A percentile compares a stretch with the other conserved stretches of the same genome.
Evolutionary conservation across 1,140 invertebrate species (phyloP).

Genomic region (Trachelipus rathkii): DNA sequence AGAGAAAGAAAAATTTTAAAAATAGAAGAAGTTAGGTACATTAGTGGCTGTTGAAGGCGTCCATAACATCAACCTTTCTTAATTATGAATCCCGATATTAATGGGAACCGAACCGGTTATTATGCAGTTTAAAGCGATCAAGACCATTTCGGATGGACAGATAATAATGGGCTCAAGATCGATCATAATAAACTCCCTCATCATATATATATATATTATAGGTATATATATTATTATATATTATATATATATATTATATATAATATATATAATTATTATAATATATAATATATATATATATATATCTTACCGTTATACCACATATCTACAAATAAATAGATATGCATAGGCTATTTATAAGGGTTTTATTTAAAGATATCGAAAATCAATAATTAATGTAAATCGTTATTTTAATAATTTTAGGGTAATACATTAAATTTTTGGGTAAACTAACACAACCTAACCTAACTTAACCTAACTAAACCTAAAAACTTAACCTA

Average conservation of each 20-base stretch:
- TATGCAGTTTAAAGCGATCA: neutral
- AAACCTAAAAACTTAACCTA: too few species aligned
- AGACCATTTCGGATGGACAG: neutral
- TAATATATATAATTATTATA: conserved; percentile 9
- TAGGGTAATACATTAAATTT: too few species aligned
- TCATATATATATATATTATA: conserved; percentile 18
- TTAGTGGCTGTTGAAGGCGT: conserved; percentile 8
- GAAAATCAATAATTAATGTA: too few species aligned
- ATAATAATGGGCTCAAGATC: too few species aligned
- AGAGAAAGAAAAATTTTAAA: neutral
- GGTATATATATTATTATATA: neutral
- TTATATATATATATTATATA: conserved; percentile 2
- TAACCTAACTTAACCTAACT: too few species aligned
- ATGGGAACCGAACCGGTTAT: neutral
- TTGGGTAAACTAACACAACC: too few species aligned
- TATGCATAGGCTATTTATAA: too few species aligned
- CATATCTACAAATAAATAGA: too few species aligned
- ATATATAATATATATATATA: conserved; percentile 14
- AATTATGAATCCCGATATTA: neutral
- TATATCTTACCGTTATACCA: too few species aligned
- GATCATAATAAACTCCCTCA: too few species aligned
- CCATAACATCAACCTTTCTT: neutral
- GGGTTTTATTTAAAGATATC: too few species aligned
- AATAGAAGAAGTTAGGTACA: neutral
- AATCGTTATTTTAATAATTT: too few species aligned